Evolutionary conservation across 2,888 invertebrate species (phyloP).

Genomic region (Zaprionus bogoriensis): DNA sequence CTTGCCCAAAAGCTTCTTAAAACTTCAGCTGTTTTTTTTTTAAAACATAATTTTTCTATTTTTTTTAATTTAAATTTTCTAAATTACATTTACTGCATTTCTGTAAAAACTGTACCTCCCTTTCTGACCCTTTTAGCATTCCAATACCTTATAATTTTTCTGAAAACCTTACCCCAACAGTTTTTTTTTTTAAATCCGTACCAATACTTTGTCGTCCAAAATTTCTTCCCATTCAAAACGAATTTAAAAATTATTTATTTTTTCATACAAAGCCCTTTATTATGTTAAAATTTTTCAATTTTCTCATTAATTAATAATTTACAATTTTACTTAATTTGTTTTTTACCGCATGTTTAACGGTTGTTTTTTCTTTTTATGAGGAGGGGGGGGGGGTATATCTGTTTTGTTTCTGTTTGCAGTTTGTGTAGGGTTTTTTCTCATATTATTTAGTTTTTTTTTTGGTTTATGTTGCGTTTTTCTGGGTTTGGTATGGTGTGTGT

Average conservation of each 20-base stretch:
- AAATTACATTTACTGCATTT: no score
- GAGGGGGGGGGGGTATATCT: no score
- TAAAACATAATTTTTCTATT: no score
- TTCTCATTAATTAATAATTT: conserved; percentile 70
- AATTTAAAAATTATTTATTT: conserved; percentile 8
- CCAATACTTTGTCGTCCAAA: no score
- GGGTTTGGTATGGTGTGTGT: neutral
- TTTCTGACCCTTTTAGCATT: no score
- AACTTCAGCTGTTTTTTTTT: no score
- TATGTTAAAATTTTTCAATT: conserved; percentile 74
- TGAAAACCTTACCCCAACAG: no score
- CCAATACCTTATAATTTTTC: no score
- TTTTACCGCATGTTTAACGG: conserved; percentile 20
- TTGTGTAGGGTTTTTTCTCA: conserved; percentile 28
- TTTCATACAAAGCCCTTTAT: conserved; percentile 79
- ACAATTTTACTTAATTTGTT: conserved; percentile 57
- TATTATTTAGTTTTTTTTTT: conserved; percentile 23
- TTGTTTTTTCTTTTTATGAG: conserved; percentile 22
- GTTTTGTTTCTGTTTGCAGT: conserved; percentile 24
- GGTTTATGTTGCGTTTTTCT: conserved; percentile 27
- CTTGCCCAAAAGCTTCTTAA: no score
- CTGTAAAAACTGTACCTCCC: no score
- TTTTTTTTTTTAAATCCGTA: no score
- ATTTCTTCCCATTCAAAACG: neutral
- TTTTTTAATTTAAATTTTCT: no score